phyloP scores from a whole-genome alignment of 2,113 vertebrate species.

The Arvicanthis niloticus region DNA sequence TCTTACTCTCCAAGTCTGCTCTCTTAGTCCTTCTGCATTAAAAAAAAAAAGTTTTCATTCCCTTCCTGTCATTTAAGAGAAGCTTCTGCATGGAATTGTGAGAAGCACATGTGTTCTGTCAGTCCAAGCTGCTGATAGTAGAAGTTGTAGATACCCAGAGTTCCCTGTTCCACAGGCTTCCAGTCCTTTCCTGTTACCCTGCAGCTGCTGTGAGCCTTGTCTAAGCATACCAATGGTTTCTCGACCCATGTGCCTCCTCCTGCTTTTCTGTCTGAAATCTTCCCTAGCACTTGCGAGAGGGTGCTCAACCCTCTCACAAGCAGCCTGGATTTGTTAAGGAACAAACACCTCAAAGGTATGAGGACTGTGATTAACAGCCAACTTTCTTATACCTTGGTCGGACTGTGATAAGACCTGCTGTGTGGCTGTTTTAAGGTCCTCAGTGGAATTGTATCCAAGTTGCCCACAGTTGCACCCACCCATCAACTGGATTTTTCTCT shows the following conservation, averaged over 20 bases:
- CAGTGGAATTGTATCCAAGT: neutral
- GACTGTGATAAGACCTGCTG: neutral
- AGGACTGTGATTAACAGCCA: neutral
- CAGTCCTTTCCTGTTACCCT: neutral
- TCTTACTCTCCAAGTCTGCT: neutral
- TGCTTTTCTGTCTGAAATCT: neutral
- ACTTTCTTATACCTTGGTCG: neutral
- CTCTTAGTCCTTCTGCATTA: neutral
- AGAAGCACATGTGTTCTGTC: neutral
- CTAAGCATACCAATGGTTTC: neutral
- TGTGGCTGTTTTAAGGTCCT: neutral
- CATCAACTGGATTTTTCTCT: neutral
- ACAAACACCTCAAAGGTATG: neutral
- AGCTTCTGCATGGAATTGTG: neutral
- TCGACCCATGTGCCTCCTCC: neutral
- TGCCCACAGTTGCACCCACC: neutral
- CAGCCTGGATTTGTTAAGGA: neutral
- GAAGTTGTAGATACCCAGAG: neutral
- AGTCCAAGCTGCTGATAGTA: neutral
- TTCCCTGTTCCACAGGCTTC: rapidly evolving
- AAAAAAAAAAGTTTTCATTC: neutral
- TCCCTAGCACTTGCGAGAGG: neutral
- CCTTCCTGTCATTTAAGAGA: neutral
- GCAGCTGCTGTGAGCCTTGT: neutral
- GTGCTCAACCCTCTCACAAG: neutral